These are phyloP conservation scores for Escarpia spicata DNA, from an alignment of 2,888 invertebrate species.

Conservation along the genomic window DNA sequence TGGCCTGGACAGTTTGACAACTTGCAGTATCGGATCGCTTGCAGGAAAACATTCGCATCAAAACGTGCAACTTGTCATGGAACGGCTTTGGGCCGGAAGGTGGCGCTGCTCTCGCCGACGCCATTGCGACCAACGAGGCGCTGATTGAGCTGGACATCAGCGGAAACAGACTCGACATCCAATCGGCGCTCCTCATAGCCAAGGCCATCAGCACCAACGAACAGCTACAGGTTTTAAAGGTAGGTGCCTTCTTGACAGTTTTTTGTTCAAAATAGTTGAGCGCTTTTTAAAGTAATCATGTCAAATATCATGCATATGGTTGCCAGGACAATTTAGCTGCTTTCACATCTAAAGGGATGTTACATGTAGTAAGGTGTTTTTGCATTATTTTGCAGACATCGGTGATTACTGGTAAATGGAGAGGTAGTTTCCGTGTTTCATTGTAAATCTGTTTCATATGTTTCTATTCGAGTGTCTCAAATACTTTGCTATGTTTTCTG, in stretches of 20 bases:
- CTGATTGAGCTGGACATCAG: constrained; percentile 60
- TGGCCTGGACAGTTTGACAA: neutral
- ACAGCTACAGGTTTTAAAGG: constrained; percentile 54
- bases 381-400: too few relatives aligned
- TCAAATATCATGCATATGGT: neutral
- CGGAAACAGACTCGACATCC: constrained; percentile 60
- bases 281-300: neutral
- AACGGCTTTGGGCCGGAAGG: constrained; percentile 63
- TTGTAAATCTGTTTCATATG: neutral
- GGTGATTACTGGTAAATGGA: neutral
- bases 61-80: constrained; percentile 60
- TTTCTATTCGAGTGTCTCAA: neutral
- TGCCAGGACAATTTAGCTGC: neutral
- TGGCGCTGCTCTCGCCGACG: constrained; percentile 61
- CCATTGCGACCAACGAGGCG: constrained; percentile 56
- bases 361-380: too few relatives aligned
- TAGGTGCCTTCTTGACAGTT: neutral
- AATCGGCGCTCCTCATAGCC: constrained; percentile 54
- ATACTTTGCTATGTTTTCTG: neutral
- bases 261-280: neutral
- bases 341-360: neutral
- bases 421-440: neutral
- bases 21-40: constrained; percentile 21
- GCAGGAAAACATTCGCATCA: constrained; percentile 63
- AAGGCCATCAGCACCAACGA: constrained; percentile 59